Evolutionary conservation across 1,140 invertebrate genomes (phyloP).

Genomic region (Scylla paramamosain): DNA sequence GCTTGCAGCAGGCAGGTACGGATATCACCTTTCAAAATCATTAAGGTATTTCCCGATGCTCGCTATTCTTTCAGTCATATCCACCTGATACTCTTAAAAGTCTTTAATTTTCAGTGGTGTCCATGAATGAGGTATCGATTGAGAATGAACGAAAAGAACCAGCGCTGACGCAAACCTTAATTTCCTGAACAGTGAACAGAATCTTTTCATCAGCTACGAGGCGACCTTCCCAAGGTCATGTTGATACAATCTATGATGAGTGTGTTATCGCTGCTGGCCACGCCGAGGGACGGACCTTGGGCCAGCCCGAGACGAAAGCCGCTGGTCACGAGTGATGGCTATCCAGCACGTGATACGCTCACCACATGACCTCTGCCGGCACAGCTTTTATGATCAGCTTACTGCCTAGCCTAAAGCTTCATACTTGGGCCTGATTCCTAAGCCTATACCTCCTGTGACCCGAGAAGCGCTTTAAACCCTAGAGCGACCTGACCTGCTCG

Average conservation of each 20-base stretch:
- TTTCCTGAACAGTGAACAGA: not conserved
- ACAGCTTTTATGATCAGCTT: not conserved
- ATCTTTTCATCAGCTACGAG: too few species aligned
- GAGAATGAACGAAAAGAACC: not conserved
- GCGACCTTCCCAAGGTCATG: not conserved
- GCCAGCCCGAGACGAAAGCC: not conserved
- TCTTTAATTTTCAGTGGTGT: not conserved
- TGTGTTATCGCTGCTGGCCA: not conserved
- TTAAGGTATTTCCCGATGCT: too few species aligned
- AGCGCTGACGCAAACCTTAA: not conserved
- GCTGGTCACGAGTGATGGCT: not conserved
- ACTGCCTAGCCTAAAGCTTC: not conserved
- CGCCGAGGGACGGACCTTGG: not conserved
- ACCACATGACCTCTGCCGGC: not conserved
- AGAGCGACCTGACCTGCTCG: not conserved
- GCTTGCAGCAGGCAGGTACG: too few species aligned
- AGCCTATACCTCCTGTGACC: not conserved
- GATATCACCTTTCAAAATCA: too few species aligned
- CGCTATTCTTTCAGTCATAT: too few species aligned
- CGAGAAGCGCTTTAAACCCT: not conserved
- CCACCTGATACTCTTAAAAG: not conserved
- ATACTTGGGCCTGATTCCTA: not conserved
- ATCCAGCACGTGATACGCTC: not conserved
- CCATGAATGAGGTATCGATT: not conserved
- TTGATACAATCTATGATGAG: not conserved